Evolutionary conservation across 2,888 invertebrate species (phyloP), one percentile per base, ranked within the genome.

Genomic region (Drosophila prostipennis): DNA sequence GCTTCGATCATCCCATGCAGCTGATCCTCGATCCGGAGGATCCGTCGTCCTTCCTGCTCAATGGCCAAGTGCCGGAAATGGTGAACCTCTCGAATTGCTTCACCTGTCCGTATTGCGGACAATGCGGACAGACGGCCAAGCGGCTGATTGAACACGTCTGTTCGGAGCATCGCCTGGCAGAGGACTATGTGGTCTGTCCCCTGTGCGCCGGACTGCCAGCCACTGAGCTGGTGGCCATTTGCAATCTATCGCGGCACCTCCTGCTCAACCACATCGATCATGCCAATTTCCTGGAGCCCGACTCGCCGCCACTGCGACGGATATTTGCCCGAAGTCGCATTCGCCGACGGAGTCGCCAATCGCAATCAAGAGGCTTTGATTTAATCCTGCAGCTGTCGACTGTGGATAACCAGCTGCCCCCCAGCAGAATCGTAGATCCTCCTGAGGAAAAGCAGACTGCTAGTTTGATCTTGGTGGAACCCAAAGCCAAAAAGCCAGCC

Each of bases 1-100:
- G 55, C 0, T 8, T 40, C 10, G 78, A 80, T 1, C 85, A 85
- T 65, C 88, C 89, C 11, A 89, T 89, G 85, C 80, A 89, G 51
- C 32, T 87, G n/a, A 54, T 82, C 1, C 26, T 68, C 6, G 61
- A 63, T 7, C 64, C 32, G 14, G 58, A 19, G 32, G 39, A 34
- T n/a, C 19, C 10, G 11, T 40, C 16, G 36, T 64, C 70, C 2
- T 29, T 76, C 6, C n/a, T 77, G 3, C 36, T 83, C 0, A 51
- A 49, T 16, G 74, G 75, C 8, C 78, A 78, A 3, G 10, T 63
- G 32, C 29, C 80, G 6, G 83, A 84, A 0, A 42, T 81, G 23
- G 51, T 85, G 29, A 76, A 85, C 23, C 19, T 85, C 11, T 60
- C 79, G 54, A 87, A 85, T 13, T 81, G 82, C 51, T 85, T 84